These are phyloP conservation scores for Lamprologus callipterus DNA, from an alignment of 2,113 vertebrate genomes.

Conservation along the genomic window DNA sequence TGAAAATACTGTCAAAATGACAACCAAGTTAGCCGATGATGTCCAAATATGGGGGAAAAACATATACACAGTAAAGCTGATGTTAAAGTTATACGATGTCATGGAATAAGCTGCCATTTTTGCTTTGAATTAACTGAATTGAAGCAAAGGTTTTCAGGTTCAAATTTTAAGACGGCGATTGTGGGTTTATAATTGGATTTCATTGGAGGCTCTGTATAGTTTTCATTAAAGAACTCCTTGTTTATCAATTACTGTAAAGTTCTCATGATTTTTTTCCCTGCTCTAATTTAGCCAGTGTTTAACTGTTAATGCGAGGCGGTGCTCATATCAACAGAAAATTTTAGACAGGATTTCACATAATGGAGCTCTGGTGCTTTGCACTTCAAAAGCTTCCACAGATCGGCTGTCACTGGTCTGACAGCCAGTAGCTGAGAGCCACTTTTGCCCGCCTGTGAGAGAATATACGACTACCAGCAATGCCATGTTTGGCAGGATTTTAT, in stretches of 20 bases:
- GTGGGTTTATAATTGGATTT: not conserved
- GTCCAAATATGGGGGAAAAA: rapidly evolving
- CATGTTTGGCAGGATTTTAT: not conserved
- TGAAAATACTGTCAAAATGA: not conserved
- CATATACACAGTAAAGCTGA: not conserved
- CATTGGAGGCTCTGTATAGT: not conserved
- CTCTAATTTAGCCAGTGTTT: not conserved
- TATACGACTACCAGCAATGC: not conserved
- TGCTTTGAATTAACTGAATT: not conserved
- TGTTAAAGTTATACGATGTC: not conserved
- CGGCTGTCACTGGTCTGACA: slow-evolving; percentile 44
- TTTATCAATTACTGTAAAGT: not conserved
- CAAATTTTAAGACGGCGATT: not conserved
- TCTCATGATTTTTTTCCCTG: not conserved
- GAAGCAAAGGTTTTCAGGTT: not conserved
- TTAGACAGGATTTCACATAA: slow-evolving; percentile 22
- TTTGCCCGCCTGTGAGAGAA: not conserved
- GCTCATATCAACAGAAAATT: slow-evolving; percentile 5
- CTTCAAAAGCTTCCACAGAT: slow-evolving; percentile 56
- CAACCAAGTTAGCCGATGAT: not conserved
- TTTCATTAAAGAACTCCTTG: not conserved
- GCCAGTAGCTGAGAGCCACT: slow-evolving; percentile 54
- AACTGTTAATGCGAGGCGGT: not conserved
- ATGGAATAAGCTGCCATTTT: rapidly evolving
- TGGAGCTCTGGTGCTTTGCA: slow-evolving; percentile 37